A percentile compares a stretch with the other conserved stretches of the same genome.
phyloP scores from a whole-genome alignment of 2,888 invertebrate genomes.

The Apotomis turbidana region DNA sequence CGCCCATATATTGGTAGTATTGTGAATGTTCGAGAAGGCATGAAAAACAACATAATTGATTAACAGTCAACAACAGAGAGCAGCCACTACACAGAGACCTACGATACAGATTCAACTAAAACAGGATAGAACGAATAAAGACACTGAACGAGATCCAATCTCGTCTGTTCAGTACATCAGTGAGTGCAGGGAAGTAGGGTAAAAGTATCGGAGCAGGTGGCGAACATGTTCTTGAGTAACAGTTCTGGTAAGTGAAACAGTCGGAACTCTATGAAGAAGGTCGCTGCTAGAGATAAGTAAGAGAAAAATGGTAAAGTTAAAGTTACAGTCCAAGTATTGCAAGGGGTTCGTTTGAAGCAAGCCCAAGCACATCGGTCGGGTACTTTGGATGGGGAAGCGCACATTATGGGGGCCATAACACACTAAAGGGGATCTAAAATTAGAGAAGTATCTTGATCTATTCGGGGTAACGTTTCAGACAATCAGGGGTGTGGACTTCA shows the following conservation, averaged over 20 bases:
- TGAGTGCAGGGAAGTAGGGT: conserved; percentile 54
- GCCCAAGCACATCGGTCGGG: conserved; percentile 76
- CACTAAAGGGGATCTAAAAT: conserved; percentile 69
- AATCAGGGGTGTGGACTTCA: conserved; percentile 70
- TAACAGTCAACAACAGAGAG: conserved; percentile 83
- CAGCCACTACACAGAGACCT: conserved; percentile 84
- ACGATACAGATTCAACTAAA: conserved; percentile 77
- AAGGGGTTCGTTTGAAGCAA: conserved; percentile 74
- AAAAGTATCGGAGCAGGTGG: conserved; percentile 22
- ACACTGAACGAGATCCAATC: conserved; percentile 61
- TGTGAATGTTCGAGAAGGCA: conserved; percentile 83
- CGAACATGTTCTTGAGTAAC: conserved; percentile 22
- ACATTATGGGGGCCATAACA: conserved; percentile 67
- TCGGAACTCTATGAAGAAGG: conserved; percentile 28
- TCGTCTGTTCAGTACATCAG: conserved; percentile 52
- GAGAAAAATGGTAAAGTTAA: conserved; percentile 45
- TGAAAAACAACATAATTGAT: conserved; percentile 82
- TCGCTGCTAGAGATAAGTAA: conserved; percentile 20
- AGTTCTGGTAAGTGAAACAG: conserved; percentile 21
- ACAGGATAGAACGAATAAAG: conserved; percentile 71
- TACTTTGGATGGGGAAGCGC: conserved; percentile 71
- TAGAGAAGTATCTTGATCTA: conserved; percentile 69
- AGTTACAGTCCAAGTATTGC: conserved; percentile 56
- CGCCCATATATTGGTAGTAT: conserved; percentile 80
- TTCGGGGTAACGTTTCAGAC: conserved; percentile 56